Percentiles rank a stretch among this genome's conserved stretches.
These are phyloP conservation scores for Isurus oxyrinchus DNA, from an alignment of 2,113 vertebrate species.

Conservation along the genomic window DNA sequence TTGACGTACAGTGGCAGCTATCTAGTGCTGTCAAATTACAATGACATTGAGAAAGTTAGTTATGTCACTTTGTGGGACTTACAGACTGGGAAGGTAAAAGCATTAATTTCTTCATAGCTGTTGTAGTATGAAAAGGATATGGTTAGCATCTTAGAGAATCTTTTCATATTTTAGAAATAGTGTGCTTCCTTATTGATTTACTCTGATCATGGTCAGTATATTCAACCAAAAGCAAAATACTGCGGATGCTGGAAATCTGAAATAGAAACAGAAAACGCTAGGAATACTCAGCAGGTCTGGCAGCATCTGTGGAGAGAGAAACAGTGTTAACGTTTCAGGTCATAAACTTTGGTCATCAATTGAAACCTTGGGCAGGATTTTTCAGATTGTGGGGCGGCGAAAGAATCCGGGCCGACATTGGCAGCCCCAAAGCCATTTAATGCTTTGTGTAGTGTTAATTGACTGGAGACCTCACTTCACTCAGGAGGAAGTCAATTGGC, in stretches of 20 bases:
- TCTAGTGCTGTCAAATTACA: conserved; percentile 50
- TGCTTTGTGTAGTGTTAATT: background rate
- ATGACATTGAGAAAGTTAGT: conserved; percentile 47
- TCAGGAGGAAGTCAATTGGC: background rate
- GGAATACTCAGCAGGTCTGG: too few species aligned
- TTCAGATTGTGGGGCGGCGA: background rate
- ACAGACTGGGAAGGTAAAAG: conserved; percentile 42
- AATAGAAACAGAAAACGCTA: too few species aligned
- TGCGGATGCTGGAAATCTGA: too few species aligned
- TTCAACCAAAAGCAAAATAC: too few species aligned
- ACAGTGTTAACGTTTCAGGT: too few species aligned
- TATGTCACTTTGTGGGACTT: conserved; percentile 51
- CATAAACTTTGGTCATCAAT: too few species aligned
- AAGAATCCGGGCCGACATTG: background rate
- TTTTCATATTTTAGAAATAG: background rate
- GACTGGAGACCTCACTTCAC: background rate
- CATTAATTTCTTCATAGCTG: background rate
- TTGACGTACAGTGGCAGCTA: conserved; percentile 46
- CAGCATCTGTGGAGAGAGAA: too few species aligned
- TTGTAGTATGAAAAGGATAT: background rate
- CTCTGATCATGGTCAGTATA: background rate
- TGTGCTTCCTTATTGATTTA: background rate
- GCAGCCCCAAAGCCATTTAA: background rate
- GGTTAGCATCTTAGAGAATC: background rate
- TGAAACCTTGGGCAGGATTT: background rate